Evolutionary conservation across 1,140 invertebrate genomes (phyloP), one percentile per base, ranked within the genome.

Genomic region (Cotesia vestalis): DNA sequence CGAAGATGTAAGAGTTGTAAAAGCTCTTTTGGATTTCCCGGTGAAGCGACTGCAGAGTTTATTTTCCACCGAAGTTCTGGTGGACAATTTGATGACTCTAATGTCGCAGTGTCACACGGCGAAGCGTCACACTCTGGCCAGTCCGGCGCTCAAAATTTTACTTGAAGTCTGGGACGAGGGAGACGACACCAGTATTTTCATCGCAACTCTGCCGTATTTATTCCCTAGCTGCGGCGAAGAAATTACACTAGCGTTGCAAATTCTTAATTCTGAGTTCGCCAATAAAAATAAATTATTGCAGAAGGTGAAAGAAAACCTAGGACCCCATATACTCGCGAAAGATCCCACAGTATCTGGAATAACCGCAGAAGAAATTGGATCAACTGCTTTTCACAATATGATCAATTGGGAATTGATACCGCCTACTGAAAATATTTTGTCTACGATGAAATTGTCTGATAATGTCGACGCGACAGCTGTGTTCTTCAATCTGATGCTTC

Each of bases 191-290:
- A 80, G 69, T 4, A 69, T 86, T 4, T 87, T 87, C 55, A 77
- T 91, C 36, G 83, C 87, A 1, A 75, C 90, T 12, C 76, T 91
- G 60, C 90, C 91, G 14, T 89, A 89, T 76, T 75, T 92, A 17
- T 90, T 92, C 77, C 90, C 90, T 5, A 80, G 78, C 64, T 78
- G 84, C 67, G 76, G 88, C n/a, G 78, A 85, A 46, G 86, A 88
- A 66, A 82, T 89, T 14, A 52, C 82, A 35, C 76, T 88, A 3
- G 81, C 88, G 2, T 84, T 87, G 76, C 77, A 88, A 69, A 86
- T 91, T 51, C 75, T 90, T 51, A 75, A 74, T 27, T 90, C 89
- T 0, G 78, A 83, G 6, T 89, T 89, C 79, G 83, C 88, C 61
- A 77, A 78, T 67, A 79, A 86, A 74, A 85, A 88, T 79, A 40